A percentile compares a stretch with the other conserved stretches of the same genome.
These are phyloP conservation scores for Casuarius casuarius DNA, from an alignment of 2,113 vertebrate species.

Conservation along the genomic window DNA sequence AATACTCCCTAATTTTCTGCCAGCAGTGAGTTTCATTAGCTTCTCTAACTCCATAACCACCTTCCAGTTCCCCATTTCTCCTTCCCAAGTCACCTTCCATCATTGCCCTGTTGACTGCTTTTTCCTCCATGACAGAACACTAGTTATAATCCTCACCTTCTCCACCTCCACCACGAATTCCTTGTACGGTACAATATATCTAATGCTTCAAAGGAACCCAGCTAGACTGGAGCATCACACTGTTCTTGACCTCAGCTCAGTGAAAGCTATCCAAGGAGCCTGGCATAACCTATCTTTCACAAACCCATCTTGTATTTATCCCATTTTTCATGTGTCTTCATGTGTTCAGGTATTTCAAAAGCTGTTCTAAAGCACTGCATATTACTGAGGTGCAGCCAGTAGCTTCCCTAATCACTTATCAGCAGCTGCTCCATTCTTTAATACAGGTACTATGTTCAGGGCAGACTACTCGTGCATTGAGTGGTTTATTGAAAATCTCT, in stretches of 20 bases:
- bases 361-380: not conserved
- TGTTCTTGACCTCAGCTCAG: not conserved
- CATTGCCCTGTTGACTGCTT: not conserved
- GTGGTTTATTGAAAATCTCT: not conserved
- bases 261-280: not conserved
- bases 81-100: conserved; percentile 2
- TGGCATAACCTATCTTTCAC: not conserved
- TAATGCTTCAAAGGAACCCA: not conserved
- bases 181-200: not conserved
- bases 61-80: not conserved
- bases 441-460: not conserved
- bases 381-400: conserved; percentile 46
- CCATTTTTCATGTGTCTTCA: conserved; percentile 10
- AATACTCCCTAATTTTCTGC: not conserved
- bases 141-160: conserved; percentile 8
- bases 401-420: conserved; percentile 44
- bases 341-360: not conserved
- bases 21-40: conserved; percentile 1
- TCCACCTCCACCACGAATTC: not conserved
- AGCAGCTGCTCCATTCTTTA: conserved; percentile 47
- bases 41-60: not conserved
- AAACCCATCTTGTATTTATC: not conserved
- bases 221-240: not conserved
- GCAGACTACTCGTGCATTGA: conserved; percentile 35
- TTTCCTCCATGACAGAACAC: not conserved